Conservation (phyloP, 2,113 vertebrate species). For the Aphyosemion australe region DNA sequence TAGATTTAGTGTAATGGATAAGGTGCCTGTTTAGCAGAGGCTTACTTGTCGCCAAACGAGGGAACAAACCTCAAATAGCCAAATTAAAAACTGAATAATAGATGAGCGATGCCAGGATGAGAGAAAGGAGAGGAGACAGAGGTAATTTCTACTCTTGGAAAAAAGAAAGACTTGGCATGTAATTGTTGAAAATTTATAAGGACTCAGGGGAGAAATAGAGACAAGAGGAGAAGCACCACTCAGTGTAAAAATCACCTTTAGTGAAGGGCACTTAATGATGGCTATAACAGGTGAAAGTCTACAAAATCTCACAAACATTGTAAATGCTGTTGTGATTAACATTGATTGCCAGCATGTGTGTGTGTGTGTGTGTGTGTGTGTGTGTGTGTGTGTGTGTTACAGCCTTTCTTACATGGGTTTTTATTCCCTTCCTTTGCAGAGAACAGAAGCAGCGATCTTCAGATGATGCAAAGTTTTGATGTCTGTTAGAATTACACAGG, state of each 20-base stretch:
- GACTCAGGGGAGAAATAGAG: slow-evolving; percentile 57
- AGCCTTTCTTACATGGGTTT: slow-evolving; percentile 21
- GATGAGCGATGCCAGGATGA: slow-evolving; percentile 79
- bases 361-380: slow-evolving; percentile 3
- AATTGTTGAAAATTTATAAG: slow-evolving; percentile 74
- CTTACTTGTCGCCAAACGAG: slow-evolving; percentile 77
- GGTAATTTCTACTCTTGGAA: slow-evolving; percentile 76
- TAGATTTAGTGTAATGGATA: slow-evolving; percentile 80
- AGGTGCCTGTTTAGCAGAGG: slow-evolving; percentile 77
- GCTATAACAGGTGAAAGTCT: slow-evolving; percentile 58
- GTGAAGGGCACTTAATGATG: slow-evolving; percentile 59
- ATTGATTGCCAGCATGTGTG: slow-evolving; percentile 40
- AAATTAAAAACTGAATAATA: slow-evolving; percentile 86
- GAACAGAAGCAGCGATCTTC: slow-evolving; percentile 50
- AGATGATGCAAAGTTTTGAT: slow-evolving; percentile 66
- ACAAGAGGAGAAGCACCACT: slow-evolving; percentile 49
- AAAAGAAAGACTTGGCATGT: slow-evolving; percentile 60
- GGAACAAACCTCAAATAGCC: slow-evolving; percentile 81
- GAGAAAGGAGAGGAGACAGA: slow-evolving; percentile 73
- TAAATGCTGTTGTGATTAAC: slow-evolving; percentile 65
- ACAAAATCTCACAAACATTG: slow-evolving; percentile 63
- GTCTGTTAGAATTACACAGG: slow-evolving; percentile 47
- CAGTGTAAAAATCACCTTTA: slow-evolving; percentile 65
- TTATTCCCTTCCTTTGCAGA: slow-evolving; percentile 31
- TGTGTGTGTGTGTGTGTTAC: too few relatives aligned